Percentiles rank a stretch among this genome's conserved stretches.
Conservation (phyloP, 2,113 vertebrate species). For the Crotalus viridis region DNA sequence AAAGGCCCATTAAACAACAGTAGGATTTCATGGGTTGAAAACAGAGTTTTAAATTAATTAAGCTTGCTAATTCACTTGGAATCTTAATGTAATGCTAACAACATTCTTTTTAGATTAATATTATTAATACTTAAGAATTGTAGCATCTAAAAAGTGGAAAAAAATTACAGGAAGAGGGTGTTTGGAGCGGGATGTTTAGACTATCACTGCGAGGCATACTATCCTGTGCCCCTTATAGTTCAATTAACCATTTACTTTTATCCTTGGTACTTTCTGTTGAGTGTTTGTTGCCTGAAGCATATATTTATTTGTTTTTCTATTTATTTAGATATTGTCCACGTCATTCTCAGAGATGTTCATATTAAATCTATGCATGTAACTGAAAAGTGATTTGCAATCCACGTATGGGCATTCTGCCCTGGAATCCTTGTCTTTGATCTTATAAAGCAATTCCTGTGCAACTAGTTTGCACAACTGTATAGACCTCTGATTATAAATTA, state of each 20-base stretch:
- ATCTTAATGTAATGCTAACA: conserved; percentile 30
- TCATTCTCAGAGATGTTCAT: background rate
- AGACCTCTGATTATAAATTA: background rate
- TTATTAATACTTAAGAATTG: conserved; percentile 28
- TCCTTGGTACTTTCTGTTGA: background rate
- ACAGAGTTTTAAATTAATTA: conserved; percentile 12
- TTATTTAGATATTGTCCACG: background rate
- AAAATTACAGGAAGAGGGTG: background rate
- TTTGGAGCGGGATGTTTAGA: background rate
- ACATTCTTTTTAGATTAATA: conserved; percentile 36
- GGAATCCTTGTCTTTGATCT: background rate
- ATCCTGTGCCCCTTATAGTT: background rate
- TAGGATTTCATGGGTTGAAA: background rate
- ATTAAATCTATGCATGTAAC: background rate
- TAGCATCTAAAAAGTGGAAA: conserved; percentile 19
- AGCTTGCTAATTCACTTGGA: conserved; percentile 29
- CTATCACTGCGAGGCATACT: background rate
- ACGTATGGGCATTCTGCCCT: background rate
- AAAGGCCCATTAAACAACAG: background rate
- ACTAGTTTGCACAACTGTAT: conserved; percentile 2
- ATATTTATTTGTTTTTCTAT: background rate
- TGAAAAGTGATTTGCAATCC: background rate
- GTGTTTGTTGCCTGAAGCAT: conserved; percentile 1
- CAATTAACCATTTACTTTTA: background rate
- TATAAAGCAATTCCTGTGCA: background rate